These are phyloP conservation scores for Probosciger aterrimus DNA, from an alignment of 2,113 vertebrate species.

Conservation along the genomic window DNA sequence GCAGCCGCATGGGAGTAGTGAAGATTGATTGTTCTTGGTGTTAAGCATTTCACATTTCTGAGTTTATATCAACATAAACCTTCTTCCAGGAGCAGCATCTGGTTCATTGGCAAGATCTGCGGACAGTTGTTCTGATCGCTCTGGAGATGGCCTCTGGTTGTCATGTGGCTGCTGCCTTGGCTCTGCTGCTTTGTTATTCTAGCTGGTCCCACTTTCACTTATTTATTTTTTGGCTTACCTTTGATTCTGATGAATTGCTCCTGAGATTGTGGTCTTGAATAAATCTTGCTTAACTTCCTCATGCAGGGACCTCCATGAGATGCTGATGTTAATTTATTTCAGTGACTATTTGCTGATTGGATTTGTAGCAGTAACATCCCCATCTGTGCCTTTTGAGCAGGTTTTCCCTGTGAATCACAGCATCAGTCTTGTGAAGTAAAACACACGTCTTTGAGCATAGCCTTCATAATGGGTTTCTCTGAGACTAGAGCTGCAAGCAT, in stretches of 20 bases:
- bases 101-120: constrained; percentile 36
- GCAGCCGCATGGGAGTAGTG: not conserved
- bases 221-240: constrained; percentile 18
- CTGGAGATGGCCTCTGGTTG: constrained; percentile 43
- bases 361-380: not conserved
- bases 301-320: not conserved
- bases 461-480: not conserved
- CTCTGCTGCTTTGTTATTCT: not conserved
- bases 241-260: not conserved
- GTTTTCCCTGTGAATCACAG: constrained; percentile 17
- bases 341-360: not conserved
- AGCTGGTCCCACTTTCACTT: not conserved
- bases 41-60: constrained; percentile 43
- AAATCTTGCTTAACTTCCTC: constrained; percentile 3
- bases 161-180: constrained; percentile 31
- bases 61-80: constrained; percentile 50
- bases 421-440: constrained; percentile 3
- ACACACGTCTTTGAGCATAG: not conserved
- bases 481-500: not conserved
- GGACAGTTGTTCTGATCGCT: constrained; percentile 26
- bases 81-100: constrained; percentile 66
- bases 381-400: not conserved
- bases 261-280: not conserved
- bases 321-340: constrained; percentile 7
- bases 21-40: constrained; percentile 50